Percentiles rank a stretch among this genome's conserved stretches.
Conservation (phyloP, 2,797 vertebrate genomes). For the Clarias laeviceps region DNA sequence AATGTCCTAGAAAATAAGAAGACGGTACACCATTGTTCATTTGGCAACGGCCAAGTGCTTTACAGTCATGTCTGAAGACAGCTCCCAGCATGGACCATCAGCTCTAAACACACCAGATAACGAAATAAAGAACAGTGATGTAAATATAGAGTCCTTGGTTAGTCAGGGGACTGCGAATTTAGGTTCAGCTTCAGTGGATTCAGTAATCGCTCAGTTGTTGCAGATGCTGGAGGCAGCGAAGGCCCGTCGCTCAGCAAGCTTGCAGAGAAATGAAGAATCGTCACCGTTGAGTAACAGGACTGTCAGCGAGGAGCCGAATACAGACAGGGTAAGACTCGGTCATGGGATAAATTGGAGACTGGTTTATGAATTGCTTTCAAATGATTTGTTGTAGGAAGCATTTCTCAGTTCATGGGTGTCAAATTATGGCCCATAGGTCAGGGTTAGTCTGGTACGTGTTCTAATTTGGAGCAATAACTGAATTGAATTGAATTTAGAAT, state of each 20-base stretch:
- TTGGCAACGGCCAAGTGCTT: not conserved
- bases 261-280: conserved; percentile 20
- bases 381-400: not conserved
- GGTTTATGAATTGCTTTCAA: not conserved
- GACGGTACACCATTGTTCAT: not conserved
- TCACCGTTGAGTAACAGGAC: conserved; percentile 12
- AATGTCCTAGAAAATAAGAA: not conserved
- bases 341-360: not conserved
- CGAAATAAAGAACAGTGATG: not conserved
- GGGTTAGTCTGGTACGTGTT: not conserved
- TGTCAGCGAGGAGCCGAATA: conserved; percentile 28
- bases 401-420: not conserved
- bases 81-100: not conserved
- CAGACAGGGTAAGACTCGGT: conserved; percentile 32
- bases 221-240: conserved; percentile 44
- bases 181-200: not conserved
- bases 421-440: not conserved
- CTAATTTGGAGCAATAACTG: not conserved
- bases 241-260: conserved; percentile 2
- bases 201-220: conserved; percentile 25
- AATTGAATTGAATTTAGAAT: too few relatives aligned
- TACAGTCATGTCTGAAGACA: conserved; percentile 26
- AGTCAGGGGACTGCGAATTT: conserved; percentile 1
- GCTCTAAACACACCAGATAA: not conserved
- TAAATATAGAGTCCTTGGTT: not conserved